These are phyloP conservation scores for Chromobotia macracanthus DNA, from an alignment of 2,797 vertebrate genomes.

Conservation along the genomic window DNA sequence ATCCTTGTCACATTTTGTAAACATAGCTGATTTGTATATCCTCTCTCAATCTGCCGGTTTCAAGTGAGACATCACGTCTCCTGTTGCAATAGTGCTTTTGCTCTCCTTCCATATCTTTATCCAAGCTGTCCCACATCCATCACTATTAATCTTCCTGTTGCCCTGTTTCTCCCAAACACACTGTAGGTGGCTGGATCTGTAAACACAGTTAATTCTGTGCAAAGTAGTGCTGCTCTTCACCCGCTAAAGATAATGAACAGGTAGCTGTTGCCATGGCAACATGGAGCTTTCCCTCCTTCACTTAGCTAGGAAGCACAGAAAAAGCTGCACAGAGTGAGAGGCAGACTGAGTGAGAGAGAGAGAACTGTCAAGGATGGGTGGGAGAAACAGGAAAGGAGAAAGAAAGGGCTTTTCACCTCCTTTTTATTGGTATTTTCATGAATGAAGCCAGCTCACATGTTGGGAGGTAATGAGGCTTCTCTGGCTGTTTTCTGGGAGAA, in stretches of 20 bases:
- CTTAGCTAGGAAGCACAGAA: slow-evolving; percentile 46
- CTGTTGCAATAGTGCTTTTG: slow-evolving; percentile 12
- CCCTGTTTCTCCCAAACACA: slow-evolving; percentile 35
- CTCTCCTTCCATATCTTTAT: slow-evolving; percentile 15
- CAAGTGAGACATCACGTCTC: slow-evolving; percentile 22
- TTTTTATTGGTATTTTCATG: slow-evolving; percentile 52
- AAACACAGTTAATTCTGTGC: slow-evolving; percentile 53
- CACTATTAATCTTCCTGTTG: slow-evolving; percentile 15
- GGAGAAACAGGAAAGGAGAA: slow-evolving; percentile 25
- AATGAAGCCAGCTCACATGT: slow-evolving; percentile 53
- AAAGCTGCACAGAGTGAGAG: slow-evolving; percentile 58
- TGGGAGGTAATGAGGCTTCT: slow-evolving; percentile 47
- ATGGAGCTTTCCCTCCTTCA: slow-evolving; percentile 64
- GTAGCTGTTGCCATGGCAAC: slow-evolving; percentile 82
- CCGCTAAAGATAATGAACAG: slow-evolving; percentile 63
- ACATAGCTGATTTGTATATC: slow-evolving; percentile 47
- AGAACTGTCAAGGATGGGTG: slow-evolving; percentile 39
- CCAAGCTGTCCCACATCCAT: slow-evolving; percentile 24
- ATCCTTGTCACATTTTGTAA: no score
- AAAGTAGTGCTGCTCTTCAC: slow-evolving; percentile 55
- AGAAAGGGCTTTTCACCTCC: slow-evolving; percentile 17
- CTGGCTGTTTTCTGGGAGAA: slow-evolving; percentile 31
- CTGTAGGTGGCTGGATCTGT: slow-evolving; percentile 44
- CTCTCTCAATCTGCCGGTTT: slow-evolving; percentile 56
- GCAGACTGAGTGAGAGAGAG: slow-evolving; percentile 39